These are phyloP conservation scores for Phengaris arion DNA, from an alignment of 2,888 invertebrate genomes.

Conservation along the genomic window DNA sequence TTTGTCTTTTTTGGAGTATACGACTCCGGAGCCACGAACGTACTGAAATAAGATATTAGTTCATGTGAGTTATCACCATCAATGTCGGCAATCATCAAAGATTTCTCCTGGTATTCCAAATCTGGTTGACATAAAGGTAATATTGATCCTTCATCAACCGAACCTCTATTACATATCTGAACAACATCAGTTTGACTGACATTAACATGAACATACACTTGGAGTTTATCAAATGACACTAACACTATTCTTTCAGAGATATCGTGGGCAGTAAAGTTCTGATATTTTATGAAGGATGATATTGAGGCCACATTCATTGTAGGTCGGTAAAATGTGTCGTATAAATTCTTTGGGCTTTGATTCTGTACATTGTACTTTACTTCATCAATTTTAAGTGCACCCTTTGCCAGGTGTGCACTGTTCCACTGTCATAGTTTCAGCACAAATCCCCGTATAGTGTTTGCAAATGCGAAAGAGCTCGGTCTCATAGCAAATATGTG, in stretches of 20 bases:
- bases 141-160: conserved; percentile 54
- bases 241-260: conserved; percentile 87
- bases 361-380: conserved; percentile 69
- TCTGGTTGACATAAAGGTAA: conserved; percentile 85
- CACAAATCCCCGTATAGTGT: conserved; percentile 85
- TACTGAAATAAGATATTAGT: conserved; percentile 86
- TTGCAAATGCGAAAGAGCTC: conserved; percentile 82
- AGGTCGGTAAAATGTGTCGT: conserved; percentile 65
- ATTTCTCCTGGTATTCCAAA: conserved; percentile 85
- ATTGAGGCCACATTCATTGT: conserved; percentile 63
- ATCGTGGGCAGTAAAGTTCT: conserved; percentile 75
- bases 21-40: conserved; percentile 74
- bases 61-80: conserved; percentile 88
- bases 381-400: conserved; percentile 71
- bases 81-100: conserved; percentile 85
- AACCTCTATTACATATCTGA: conserved; percentile 82
- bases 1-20: conserved; percentile 60
- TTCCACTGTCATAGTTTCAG: conserved; percentile 92
- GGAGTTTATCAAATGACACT: conserved; percentile 87
- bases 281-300: conserved; percentile 68
- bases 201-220: conserved; percentile 85
- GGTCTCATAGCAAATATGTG: conserved; percentile 87
- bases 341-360: conserved; percentile 67
- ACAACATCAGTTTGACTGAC: conserved; percentile 88
- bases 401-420: conserved; percentile 72